phyloP scores from a whole-genome alignment of 2,888 invertebrate species.

The Halictus ligatus region DNA sequence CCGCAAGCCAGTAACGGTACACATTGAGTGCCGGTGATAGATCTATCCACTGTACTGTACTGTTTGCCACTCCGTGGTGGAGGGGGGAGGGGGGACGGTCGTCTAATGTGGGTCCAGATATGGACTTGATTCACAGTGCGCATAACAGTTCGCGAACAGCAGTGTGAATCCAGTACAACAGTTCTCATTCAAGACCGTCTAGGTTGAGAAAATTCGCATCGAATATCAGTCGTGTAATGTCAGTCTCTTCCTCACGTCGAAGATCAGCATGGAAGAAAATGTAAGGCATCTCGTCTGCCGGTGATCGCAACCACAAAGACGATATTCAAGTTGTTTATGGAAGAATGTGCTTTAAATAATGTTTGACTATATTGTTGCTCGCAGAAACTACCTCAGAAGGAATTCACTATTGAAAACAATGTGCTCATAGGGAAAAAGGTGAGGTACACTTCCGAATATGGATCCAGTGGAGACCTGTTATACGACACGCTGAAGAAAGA shows the following conservation, averaged over 20 bases:
- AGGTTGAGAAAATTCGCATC: background rate
- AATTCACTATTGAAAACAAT: constrained; percentile 67
- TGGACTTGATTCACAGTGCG: no score
- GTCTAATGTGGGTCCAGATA: no score
- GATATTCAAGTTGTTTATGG: background rate
- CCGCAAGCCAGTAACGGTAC: no score
- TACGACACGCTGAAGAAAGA: constrained; percentile 57
- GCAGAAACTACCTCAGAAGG: constrained; percentile 1
- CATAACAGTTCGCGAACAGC: no score
- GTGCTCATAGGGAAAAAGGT: constrained; percentile 59
- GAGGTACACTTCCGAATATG: background rate
- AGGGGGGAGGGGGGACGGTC: no score
- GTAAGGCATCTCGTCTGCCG: background rate
- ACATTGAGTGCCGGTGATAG: no score
- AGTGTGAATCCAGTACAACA: no score
- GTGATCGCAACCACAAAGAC: background rate
- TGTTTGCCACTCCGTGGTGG: no score
- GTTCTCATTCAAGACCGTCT: background rate
- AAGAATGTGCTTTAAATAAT: background rate
- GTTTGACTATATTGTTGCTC: background rate
- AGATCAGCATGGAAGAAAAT: background rate
- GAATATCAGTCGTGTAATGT: background rate
- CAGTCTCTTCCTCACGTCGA: background rate
- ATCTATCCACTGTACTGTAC: no score
- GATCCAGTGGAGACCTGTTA: constrained; percentile 62